Evolutionary conservation across 2,113 vertebrate species (phyloP).

Genomic region (Solea senegalensis): DNA sequence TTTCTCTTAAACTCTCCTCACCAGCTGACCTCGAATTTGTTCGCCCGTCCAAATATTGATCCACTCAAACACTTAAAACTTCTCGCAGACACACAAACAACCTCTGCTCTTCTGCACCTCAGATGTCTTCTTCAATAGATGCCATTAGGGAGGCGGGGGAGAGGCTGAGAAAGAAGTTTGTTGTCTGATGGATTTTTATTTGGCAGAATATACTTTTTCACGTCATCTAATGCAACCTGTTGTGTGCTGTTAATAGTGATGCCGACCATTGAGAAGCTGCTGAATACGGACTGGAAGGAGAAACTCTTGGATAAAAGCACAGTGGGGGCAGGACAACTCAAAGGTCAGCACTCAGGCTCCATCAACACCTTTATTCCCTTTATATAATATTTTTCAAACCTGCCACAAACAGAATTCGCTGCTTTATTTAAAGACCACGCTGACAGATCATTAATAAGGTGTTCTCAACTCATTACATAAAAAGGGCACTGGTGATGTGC

Average conservation of each 20-base stretch:
- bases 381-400: too few species aligned
- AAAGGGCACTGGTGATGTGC: too few species aligned
- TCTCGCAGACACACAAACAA: slow-evolving; percentile 65
- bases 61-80: slow-evolving; percentile 71
- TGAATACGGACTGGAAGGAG: slow-evolving; percentile 93
- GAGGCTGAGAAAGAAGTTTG: slow-evolving; percentile 48
- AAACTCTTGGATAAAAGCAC: slow-evolving; percentile 85
- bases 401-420: too few species aligned
- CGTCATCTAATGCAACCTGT: slow-evolving; percentile 32
- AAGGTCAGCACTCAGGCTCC: slow-evolving; percentile 82
- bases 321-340: slow-evolving; percentile 85
- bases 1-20: slow-evolving; percentile 44
- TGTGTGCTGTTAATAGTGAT: slow-evolving; percentile 83
- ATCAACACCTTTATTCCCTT: neutral
- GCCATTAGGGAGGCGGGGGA: slow-evolving; percentile 58
- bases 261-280: slow-evolving; percentile 93
- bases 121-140: slow-evolving; percentile 58
- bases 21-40: slow-evolving; percentile 67
- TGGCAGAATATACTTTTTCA: slow-evolving; percentile 41
- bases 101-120: slow-evolving; percentile 52
- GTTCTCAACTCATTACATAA: too few species aligned
- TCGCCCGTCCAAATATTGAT: slow-evolving; percentile 72
- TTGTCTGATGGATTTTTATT: slow-evolving; percentile 50
- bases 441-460: too few species aligned
- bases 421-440: too few species aligned